Evolutionary conservation across 1,140 invertebrate species (phyloP).

Genomic region (Drosophila setifemur): DNA sequence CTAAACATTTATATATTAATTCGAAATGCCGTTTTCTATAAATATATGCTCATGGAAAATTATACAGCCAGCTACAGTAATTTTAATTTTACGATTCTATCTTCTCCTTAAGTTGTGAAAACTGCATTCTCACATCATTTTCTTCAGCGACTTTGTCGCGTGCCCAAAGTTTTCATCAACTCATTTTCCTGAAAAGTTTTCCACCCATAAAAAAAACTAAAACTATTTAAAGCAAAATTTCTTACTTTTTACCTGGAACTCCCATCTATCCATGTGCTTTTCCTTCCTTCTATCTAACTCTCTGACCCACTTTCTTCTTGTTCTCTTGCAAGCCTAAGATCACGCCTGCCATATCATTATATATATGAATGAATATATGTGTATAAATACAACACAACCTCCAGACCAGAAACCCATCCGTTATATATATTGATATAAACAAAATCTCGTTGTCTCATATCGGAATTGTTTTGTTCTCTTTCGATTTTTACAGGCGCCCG

Average conservation of each 20-base stretch:
- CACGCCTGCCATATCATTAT: constrained; percentile 43
- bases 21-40: constrained; percentile 58
- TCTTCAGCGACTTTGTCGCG: constrained; percentile 1
- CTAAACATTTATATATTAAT: constrained; percentile 60
- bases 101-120: background rate
- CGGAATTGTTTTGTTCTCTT: constrained; percentile 74
- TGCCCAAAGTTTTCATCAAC: background rate
- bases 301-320: constrained; percentile 9
- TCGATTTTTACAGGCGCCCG: constrained; percentile 70
- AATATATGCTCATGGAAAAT: constrained; percentile 40
- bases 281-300: constrained; percentile 1
- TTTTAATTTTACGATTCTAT: no score
- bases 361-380: constrained; percentile 24
- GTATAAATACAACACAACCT: constrained; percentile 24
- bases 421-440: constrained; percentile 41
- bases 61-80: background rate
- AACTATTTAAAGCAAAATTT: no score
- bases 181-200: constrained; percentile 15
- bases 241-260: background rate
- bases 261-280: constrained; percentile 5
- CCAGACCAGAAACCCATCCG: constrained; percentile 14
- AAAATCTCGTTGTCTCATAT: constrained; percentile 62
- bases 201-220: no score
- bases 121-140: constrained; percentile 30
- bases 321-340: constrained; percentile 38